Evolutionary conservation across 1,140 invertebrate species (phyloP).

Genomic region (Microplitis mediator): DNA sequence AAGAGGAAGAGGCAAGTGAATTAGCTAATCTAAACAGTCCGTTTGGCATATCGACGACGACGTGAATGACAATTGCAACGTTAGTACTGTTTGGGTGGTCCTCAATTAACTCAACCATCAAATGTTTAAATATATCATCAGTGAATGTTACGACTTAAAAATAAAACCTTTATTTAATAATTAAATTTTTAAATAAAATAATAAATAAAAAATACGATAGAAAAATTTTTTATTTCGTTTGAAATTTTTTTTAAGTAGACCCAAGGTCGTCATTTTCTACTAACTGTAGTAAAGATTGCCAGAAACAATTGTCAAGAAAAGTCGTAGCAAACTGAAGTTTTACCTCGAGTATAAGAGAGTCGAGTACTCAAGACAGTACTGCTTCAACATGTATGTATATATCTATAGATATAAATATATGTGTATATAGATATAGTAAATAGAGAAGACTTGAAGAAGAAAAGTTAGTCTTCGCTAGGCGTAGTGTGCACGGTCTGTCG

Average conservation of each 20-base stretch:
- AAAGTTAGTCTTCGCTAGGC: neutral
- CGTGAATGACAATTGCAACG: neutral
- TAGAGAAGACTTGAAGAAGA: neutral
- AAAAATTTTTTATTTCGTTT: neutral
- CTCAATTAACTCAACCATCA: neutral
- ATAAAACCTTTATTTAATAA: too few relatives aligned
- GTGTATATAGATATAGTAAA: neutral
- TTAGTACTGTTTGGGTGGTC: slow-evolving; percentile 12
- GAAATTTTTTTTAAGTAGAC: neutral
- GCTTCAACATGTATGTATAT: neutral
- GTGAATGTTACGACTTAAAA: neutral
- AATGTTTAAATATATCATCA: neutral
- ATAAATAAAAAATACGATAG: neutral
- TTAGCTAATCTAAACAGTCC: neutral
- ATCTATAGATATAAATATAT: neutral
- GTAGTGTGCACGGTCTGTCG: neutral
- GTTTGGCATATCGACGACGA: slow-evolving; percentile 5
- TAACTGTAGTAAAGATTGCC: neutral
- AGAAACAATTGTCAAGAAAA: too few relatives aligned
- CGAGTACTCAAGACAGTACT: neutral
- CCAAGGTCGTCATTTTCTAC: neutral
- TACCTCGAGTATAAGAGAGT: neutral
- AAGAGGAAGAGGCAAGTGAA: slow-evolving; percentile 11
- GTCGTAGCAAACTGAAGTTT: neutral
- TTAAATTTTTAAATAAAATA: neutral